phyloP scores from a whole-genome alignment of 2,113 vertebrate genomes.

The Labeo catla region DNA sequence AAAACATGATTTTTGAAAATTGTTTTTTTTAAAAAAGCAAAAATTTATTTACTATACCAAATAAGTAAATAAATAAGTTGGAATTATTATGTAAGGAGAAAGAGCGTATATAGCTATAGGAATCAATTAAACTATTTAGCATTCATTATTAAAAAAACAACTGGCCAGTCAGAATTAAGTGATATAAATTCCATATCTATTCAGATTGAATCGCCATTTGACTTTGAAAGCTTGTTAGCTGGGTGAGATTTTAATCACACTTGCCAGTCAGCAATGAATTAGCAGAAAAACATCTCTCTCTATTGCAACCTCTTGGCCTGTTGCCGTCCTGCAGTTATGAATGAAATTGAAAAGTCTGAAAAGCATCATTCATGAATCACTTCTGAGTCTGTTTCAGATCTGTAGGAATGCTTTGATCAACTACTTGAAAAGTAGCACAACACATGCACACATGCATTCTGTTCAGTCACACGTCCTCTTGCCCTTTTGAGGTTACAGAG shows the following conservation, averaged over 20 bases:
- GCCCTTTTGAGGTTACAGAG: not conserved
- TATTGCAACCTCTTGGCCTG: not conserved
- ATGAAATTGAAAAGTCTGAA: constrained; percentile 8
- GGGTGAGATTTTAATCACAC: not conserved
- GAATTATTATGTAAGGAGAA: not conserved
- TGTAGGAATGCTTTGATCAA: constrained; percentile 3
- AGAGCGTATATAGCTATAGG: not conserved
- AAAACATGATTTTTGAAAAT: too few relatives aligned
- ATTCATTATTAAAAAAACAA: not conserved
- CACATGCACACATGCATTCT: not conserved
- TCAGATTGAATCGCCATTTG: not conserved
- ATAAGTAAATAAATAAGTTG: not conserved
- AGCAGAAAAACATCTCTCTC: not conserved
- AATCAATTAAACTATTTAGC: not conserved
- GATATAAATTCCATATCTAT: not conserved
- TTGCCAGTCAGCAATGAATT: not conserved
- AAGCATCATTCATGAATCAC: constrained; percentile 6
- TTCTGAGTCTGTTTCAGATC: not conserved
- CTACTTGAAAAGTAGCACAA: not conserved
- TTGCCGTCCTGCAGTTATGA: not conserved
- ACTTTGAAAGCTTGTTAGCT: not conserved
- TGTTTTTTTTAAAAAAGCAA: not conserved
- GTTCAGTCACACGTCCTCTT: not conserved
- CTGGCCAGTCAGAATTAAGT: not conserved
- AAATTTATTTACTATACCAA: constrained; percentile 2